phyloP scores from a whole-genome alignment of 2,888 invertebrate species.

The Syrphus vitripennis region DNA sequence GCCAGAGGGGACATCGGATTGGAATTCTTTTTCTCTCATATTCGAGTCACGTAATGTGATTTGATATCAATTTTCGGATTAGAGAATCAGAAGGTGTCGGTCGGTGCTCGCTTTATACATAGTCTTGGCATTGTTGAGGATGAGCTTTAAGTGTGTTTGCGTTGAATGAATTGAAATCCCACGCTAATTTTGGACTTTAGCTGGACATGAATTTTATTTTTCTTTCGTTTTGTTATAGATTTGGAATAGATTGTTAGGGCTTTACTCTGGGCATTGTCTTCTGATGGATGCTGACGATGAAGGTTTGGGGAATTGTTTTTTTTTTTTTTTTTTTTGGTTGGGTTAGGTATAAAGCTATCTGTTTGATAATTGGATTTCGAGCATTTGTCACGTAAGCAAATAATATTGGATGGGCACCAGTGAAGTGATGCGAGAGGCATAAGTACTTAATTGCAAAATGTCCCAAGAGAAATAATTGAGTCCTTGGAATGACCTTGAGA shows the following conservation, averaged over 20 bases:
- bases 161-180: constrained; percentile 50
- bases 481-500: background rate
- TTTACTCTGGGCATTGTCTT: background rate
- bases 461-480: background rate
- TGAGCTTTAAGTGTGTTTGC: constrained; percentile 29
- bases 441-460: background rate
- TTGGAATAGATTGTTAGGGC: constrained; percentile 9
- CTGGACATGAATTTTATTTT: constrained; percentile 39
- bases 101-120: background rate
- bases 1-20: constrained; percentile 1
- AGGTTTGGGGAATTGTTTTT: constrained; percentile 1
- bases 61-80: constrained; percentile 78
- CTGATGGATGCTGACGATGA: background rate
- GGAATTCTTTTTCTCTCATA: constrained; percentile 50
- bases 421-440: background rate
- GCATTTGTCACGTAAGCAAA: constrained; percentile 41
- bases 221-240: background rate
- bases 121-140: background rate
- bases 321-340: too few species aligned
- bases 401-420: background rate
- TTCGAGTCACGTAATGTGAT: constrained; percentile 78
- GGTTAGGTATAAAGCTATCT: background rate
- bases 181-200: constrained; percentile 61
- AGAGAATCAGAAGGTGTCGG: constrained; percentile 51
- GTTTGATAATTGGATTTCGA: background rate